A percentile compares a stretch with the other conserved stretches of the same genome.
Conservation (phyloP, 2,113 vertebrate genomes). For the Glaucomys volans region DNA sequence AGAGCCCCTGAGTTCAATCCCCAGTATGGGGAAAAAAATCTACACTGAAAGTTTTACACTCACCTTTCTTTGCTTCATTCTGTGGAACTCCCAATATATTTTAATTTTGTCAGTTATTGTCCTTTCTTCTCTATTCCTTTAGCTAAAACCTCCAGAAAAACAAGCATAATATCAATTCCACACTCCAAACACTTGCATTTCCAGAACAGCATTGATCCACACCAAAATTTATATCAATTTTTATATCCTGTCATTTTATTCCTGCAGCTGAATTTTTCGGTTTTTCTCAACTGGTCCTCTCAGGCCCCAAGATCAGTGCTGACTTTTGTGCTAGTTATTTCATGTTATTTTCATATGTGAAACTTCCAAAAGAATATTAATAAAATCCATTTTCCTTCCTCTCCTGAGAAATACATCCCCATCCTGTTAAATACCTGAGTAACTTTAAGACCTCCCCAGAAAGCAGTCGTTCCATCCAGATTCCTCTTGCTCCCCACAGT, state of each 20-base stretch:
- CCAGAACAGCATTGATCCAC: neutral
- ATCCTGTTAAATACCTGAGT: neutral
- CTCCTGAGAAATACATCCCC: slow-evolving; percentile 45
- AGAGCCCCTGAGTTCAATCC: neutral
- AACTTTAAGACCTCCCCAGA: slow-evolving; percentile 5
- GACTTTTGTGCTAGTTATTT: slow-evolving; percentile 37
- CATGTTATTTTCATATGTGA: slow-evolving; percentile 27
- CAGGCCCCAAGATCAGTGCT: neutral
- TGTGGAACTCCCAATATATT: slow-evolving; percentile 8
- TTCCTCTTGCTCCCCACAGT: neutral
- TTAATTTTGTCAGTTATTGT: slow-evolving; percentile 52
- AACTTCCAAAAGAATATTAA: slow-evolving; percentile 50
- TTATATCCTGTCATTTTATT: slow-evolving; percentile 27
- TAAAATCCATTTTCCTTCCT: slow-evolving; percentile 25
- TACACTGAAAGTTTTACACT: neutral
- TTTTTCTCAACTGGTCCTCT: slow-evolving; percentile 5
- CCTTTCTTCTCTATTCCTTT: neutral
- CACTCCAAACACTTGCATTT: neutral
- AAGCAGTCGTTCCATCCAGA: neutral
- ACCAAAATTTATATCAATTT: neutral
- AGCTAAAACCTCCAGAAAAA: slow-evolving; percentile 11
- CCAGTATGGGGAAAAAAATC: neutral
- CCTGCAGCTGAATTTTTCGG: slow-evolving; percentile 27
- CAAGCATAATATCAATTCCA: neutral
- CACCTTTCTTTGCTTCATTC: slow-evolving; percentile 9